These are phyloP conservation scores for Drosophila prolongata DNA, from an alignment of 2,888 invertebrate species.

Conservation along the genomic window DNA sequence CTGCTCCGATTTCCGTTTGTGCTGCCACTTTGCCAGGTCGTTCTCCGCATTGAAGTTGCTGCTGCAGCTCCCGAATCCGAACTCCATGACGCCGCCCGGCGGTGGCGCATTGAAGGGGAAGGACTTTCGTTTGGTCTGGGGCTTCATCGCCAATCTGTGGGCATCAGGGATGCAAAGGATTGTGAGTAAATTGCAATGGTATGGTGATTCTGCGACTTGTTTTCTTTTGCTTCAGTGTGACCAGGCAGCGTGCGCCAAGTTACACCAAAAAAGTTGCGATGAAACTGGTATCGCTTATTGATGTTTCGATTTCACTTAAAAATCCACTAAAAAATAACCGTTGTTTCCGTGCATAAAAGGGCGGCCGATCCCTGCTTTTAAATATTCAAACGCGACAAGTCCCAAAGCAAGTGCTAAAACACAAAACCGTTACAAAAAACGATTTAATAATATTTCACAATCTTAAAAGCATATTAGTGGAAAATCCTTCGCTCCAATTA, in stretches of 20 bases:
- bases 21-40: slow-evolving; percentile 63
- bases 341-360: slow-evolving; percentile 5
- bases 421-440: not conserved
- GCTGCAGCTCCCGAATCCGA: slow-evolving; percentile 47
- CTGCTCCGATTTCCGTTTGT: slow-evolving; percentile 80
- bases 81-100: slow-evolving; percentile 81
- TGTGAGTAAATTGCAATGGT: not conserved
- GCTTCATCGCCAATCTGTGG: slow-evolving; percentile 21
- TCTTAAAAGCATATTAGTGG: not conserved
- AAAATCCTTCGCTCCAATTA: not conserved
- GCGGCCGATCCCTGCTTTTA: slow-evolving; percentile 12
- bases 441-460: not conserved
- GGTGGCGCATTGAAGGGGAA: slow-evolving; percentile 84
- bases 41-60: slow-evolving; percentile 31
- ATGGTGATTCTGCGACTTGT: slow-evolving; percentile 26
- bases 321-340: slow-evolving; percentile 14
- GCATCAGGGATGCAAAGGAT: slow-evolving; percentile 10
- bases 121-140: slow-evolving; percentile 38
- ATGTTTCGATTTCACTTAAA: slow-evolving; percentile 1
- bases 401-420: slow-evolving; percentile 5
- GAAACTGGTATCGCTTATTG: not conserved
- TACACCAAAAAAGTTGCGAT: not conserved
- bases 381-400: slow-evolving; percentile 27
- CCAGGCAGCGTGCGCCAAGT: not conserved
- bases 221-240: slow-evolving; percentile 18